Conservation (phyloP, 2,888 invertebrate species). For the Ommatoiulus sabulosus region DNA sequence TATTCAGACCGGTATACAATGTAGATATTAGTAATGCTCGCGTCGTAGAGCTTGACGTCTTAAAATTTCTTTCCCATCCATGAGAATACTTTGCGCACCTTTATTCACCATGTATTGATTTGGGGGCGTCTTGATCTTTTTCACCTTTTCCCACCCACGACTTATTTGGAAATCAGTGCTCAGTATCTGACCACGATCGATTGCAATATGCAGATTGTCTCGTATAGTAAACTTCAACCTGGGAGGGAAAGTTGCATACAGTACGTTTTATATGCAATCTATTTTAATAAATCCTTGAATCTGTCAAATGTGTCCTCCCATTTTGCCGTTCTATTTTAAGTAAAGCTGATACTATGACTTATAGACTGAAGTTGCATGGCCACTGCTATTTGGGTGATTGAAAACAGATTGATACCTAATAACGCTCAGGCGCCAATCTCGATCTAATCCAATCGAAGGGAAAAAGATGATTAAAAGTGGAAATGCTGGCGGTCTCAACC, state of each 20-base stretch:
- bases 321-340: slow-evolving; percentile 32
- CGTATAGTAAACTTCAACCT: slow-evolving; percentile 4
- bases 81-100: neutral
- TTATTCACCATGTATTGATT: neutral
- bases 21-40: too few species aligned
- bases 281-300: slow-evolving; percentile 48
- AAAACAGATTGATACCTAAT: neutral
- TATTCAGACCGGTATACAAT: too few species aligned
- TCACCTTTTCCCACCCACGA: slow-evolving; percentile 21
- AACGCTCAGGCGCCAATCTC: slow-evolving; percentile 13
- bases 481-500: slow-evolving; percentile 38
- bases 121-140: slow-evolving; percentile 44
- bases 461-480: slow-evolving; percentile 8
- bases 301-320: slow-evolving; percentile 42
- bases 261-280: slow-evolving; percentile 15
- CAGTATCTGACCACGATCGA: slow-evolving; percentile 44
- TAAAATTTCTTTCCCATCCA: neutral
- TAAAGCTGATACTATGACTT: slow-evolving; percentile 4
- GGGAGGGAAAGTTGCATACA: slow-evolving; percentile 18
- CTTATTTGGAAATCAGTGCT: slow-evolving; percentile 25
- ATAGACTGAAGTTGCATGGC: slow-evolving; percentile 30
- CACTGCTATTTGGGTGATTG: slow-evolving; percentile 15
- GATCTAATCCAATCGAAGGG: neutral
- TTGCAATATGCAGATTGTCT: slow-evolving; percentile 39
- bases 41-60: neutral